Conservation (phyloP, 2,113 vertebrate genomes). For the Brachypteracias leptosomus region DNA sequence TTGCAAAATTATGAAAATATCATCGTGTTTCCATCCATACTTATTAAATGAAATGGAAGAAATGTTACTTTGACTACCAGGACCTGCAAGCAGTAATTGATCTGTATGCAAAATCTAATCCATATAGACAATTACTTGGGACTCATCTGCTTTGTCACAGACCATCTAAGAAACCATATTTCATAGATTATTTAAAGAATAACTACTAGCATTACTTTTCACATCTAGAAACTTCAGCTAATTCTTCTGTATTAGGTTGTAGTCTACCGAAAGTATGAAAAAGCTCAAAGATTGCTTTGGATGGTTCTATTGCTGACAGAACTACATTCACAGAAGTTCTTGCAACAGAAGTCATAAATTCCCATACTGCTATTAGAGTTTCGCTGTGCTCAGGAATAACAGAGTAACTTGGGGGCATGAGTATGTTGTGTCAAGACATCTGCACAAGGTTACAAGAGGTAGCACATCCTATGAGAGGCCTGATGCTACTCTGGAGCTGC, state of each 20-base stretch:
- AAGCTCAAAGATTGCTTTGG: background rate
- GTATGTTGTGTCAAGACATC: background rate
- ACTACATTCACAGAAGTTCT: background rate
- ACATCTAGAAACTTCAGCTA: background rate
- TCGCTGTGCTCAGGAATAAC: background rate
- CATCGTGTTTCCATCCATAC: background rate
- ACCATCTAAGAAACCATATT: background rate
- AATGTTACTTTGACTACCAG: background rate
- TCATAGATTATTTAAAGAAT: background rate
- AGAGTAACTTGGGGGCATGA: background rate
- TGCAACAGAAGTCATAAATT: background rate
- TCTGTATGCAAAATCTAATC: background rate
- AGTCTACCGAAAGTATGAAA: background rate
- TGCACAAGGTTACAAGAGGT: background rate
- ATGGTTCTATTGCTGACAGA: background rate
- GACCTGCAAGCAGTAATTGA: background rate
- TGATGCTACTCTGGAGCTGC: background rate
- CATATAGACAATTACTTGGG: background rate
- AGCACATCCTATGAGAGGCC: background rate
- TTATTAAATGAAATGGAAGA: background rate
- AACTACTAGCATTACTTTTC: background rate
- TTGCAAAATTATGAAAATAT: background rate
- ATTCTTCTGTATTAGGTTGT: background rate
- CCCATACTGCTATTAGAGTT: background rate
- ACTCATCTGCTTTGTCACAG: background rate